These are phyloP conservation scores for Psilopsiagon aymara DNA, from an alignment of 2,113 vertebrate species.

Conservation along the genomic window DNA sequence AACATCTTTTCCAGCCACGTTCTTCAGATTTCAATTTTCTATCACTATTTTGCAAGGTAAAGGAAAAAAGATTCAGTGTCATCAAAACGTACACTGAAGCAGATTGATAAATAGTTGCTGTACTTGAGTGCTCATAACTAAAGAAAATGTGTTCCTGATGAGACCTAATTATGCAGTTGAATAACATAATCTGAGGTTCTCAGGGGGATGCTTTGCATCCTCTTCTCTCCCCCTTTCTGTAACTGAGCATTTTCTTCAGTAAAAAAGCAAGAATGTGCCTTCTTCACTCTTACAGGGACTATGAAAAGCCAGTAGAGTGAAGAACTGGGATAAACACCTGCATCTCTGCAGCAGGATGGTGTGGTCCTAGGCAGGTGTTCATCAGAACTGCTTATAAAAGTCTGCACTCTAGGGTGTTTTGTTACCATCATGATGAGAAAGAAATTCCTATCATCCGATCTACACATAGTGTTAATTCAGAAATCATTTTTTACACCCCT, in stretches of 20 bases:
- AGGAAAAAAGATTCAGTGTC: not conserved
- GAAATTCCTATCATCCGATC: not conserved
- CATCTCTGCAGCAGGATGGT: rapidly evolving
- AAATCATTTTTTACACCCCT: not conserved
- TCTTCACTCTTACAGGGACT: not conserved
- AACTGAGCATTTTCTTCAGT: not conserved
- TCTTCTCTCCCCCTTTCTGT: not conserved
- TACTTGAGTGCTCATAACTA: not conserved
- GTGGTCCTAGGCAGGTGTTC: not conserved
- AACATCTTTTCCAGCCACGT: rapidly evolving
- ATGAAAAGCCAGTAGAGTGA: not conserved
- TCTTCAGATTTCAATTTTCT: not conserved
- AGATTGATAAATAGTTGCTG: rapidly evolving
- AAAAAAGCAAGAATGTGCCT: not conserved
- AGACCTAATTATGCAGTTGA: not conserved
- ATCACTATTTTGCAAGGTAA: rapidly evolving
- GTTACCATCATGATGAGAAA: not conserved
- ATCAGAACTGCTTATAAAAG: not conserved
- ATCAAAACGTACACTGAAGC: rapidly evolving
- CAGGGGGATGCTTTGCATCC: not conserved
- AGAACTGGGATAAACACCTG: not conserved
- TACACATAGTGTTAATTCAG: not conserved
- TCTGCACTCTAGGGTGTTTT: not conserved
- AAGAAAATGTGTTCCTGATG: not conserved
- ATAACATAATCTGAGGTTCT: not conserved